Base-by-base conservation (phyloP, 2,797 vertebrate genomes). In the Sebastolobus altivelis region DNA sequence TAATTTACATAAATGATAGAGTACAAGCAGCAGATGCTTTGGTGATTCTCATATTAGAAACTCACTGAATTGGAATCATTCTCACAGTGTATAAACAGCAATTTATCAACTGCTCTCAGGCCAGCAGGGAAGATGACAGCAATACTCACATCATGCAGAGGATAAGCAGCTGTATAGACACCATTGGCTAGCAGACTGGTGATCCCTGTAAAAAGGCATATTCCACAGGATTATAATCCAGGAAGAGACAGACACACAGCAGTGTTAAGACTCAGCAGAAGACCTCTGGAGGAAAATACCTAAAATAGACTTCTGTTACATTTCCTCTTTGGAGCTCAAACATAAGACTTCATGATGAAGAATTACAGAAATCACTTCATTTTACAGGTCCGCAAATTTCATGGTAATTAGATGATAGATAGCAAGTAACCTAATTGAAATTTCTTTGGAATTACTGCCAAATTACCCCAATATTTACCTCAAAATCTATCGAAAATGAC, bases 111-210 rank as follows among this genome's bases (percentile, higher is more conserved):
- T 11, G 7, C 25, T 61, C 37, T 65, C 12, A 62, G 33, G 6
- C 14, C 69, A 6, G n/a, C 4, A 10, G 0, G 2, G 20, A 61
- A 18, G 38, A 33, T 58, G 43, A 65, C 6, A n/a, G 3, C 14
- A 38, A 72, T 69, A 97, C 98, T 99, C 93, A 99, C 98, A 55
- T 99, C 98, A 73, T 99, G 98, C 75, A 97, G 91, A 1, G 98
- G 97, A 91, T 97, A 99, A 0, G 97, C 97, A 14, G 97, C 95
- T 0, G 95, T 97, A 90, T 99, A 99, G 81, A 97, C 93, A 16
- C 96, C 96, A 14, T 96, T 97, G 90, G 97, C 98, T 75, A 99
- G 94, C 61, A 99, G 96, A 91, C 97, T 98, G 80, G 97, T 98
- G 91, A 99, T 97, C 73, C 98, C 98, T 99, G 94, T 84, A 90